phyloP scores from a whole-genome alignment of 1,140 invertebrate genomes.

The Drosophila subobscura region DNA sequence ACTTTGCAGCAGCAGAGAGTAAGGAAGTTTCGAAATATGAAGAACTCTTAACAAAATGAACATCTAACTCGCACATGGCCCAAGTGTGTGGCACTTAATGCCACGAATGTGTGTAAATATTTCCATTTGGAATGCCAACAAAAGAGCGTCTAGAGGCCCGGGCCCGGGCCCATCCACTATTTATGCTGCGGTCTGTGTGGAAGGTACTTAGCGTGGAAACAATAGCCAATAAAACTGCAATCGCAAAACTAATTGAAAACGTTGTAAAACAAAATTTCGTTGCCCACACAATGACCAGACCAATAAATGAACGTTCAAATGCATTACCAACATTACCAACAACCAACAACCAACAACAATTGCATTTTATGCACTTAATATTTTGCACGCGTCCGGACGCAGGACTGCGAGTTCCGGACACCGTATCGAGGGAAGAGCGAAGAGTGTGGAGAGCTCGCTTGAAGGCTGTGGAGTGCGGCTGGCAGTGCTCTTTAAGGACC shows the following conservation, averaged over 20 bases:
- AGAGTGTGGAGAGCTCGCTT: constrained; percentile 3
- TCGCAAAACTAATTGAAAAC: constrained; percentile 76
- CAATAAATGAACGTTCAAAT: constrained; percentile 67
- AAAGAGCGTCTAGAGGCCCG: constrained; percentile 30
- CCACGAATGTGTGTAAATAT: constrained; percentile 20
- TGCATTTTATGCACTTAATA: constrained; percentile 39
- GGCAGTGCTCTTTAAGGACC: constrained; percentile 41
- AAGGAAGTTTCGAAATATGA: constrained; percentile 1
- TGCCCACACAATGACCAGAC: constrained; percentile 52
- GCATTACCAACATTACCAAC: constrained; percentile 40
- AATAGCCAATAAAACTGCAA: constrained; percentile 79
- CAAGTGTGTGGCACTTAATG: constrained; percentile 13
- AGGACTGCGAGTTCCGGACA: too few species aligned
- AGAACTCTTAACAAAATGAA: constrained; percentile 9
- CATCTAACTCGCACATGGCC: constrained; percentile 2
- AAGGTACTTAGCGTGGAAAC: constrained; percentile 70
- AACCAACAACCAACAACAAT: neutral
- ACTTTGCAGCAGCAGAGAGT: constrained; percentile 11
- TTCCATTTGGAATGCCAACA: constrained; percentile 45
- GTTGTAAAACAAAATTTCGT: constrained; percentile 72
- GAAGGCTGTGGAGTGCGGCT: constrained; percentile 5
- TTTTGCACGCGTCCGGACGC: constrained; percentile 7
- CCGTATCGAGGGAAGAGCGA: neutral
- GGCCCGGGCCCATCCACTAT: constrained; percentile 25
- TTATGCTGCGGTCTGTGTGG: constrained; percentile 28